Evolutionary conservation across 2,797 vertebrate species (phyloP), one percentile per base, ranked within the genome.

Genomic region (Sciurus carolinensis): DNA sequence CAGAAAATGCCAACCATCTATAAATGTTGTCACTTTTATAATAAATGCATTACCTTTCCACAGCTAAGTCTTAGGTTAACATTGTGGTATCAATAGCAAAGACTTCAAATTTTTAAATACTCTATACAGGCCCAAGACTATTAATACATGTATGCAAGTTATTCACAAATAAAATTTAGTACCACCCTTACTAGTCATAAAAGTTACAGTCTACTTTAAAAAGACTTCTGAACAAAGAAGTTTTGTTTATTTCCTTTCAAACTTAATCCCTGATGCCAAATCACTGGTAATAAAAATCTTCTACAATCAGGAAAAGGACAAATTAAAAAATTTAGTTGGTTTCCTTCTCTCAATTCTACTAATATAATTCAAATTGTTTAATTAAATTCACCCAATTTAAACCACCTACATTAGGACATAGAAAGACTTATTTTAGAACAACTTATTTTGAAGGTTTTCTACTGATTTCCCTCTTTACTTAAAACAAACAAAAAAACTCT

Each of bases 311-410:
- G 87, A 98, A 97, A 97, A 83, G 71, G 97, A 96, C 87, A 96
- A 98, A 93, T 92, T 44, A 30, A 81, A 85, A 79, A 97, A 96
- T 96, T 97, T 80, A 98, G 80, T 76, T 94, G 95, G 90, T 57
- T 96, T 82, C 96, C 97, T 98, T 97, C 97, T 96, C 92, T 91
- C 94, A 87, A 67, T 90, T 97, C 85, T 95, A 69, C 95, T 97
- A 98, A 98, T 98, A 98, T 92, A 98, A 98, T 96, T 98, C 96
- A 97, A 98, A 97, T 94, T 96, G 95, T 98, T 97, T 98, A 98
- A 98, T 98, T 98, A 98, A 98, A 98, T 98, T 98, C 85, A 80
- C 5, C 90, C 95, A 95, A 97, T 77, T 98, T 98, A 97, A 96
- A 95, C 90, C 84, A 97, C 76, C 77, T 86, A 94, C 14, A 82